Conservation (phyloP, 1,140 invertebrate species). For the Leptopilina clavipes region DNA sequence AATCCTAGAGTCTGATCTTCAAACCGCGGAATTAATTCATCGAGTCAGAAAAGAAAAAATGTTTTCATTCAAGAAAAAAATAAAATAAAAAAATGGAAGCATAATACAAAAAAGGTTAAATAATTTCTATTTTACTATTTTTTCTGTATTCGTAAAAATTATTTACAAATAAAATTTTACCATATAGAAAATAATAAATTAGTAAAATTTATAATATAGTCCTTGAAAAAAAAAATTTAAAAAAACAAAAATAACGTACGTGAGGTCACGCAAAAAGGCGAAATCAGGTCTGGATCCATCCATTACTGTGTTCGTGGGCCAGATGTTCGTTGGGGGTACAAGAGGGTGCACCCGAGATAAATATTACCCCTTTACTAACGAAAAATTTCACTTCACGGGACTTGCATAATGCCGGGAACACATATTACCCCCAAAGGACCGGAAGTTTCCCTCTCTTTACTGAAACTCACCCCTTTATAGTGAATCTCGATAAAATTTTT, state of each 20-base stretch:
- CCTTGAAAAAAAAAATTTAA: too few species aligned
- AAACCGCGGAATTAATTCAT: not conserved
- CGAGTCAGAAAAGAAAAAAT: not conserved
- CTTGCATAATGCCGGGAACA: slow-evolving; percentile 58
- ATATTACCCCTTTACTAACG: slow-evolving; percentile 54
- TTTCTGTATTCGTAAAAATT: too few species aligned
- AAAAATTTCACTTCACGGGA: slow-evolving; percentile 31
- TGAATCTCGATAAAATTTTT: slow-evolving; percentile 55
- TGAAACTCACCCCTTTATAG: not conserved
- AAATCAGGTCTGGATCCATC: not conserved
- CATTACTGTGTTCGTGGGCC: slow-evolving; percentile 43
- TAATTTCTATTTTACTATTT: too few species aligned
- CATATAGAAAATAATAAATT: too few species aligned
- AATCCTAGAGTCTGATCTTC: not conserved
- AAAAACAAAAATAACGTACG: not conserved
- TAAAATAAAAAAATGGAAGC: too few species aligned
- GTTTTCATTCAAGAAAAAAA: too few species aligned
- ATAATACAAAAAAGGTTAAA: too few species aligned
- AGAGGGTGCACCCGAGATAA: slow-evolving; percentile 54
- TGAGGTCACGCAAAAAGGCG: not conserved
- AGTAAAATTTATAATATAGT: too few species aligned
- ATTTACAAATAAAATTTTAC: too few species aligned
- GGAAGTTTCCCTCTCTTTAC: slow-evolving; percentile 45
- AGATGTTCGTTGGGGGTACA: slow-evolving; percentile 64
- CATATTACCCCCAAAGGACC: slow-evolving; percentile 49